Evolutionary conservation across 2,888 invertebrate genomes (phyloP).

Genomic region (Napeogenes sylphis): DNA sequence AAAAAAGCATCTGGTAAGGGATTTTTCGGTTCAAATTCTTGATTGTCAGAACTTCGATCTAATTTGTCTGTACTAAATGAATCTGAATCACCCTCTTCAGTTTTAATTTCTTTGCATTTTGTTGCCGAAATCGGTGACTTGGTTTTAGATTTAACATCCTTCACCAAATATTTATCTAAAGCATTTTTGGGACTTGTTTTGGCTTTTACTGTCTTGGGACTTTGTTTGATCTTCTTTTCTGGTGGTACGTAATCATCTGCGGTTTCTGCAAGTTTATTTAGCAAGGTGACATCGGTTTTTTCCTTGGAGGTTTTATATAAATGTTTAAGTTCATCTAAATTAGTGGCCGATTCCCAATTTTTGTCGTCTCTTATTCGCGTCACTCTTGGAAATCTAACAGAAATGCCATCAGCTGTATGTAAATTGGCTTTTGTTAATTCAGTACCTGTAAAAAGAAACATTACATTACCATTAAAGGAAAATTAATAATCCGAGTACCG

Average conservation of each 20-base stretch:
- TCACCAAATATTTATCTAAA: slow-evolving; percentile 31
- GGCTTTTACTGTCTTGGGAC: slow-evolving; percentile 36
- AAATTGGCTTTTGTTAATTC: slow-evolving; percentile 87
- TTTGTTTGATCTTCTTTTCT: slow-evolving; percentile 51
- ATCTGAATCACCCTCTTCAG: slow-evolving; percentile 11
- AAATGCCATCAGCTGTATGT: slow-evolving; percentile 96
- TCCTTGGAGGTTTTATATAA: slow-evolving; percentile 84
- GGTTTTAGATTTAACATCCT: slow-evolving; percentile 17
- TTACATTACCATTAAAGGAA: background rate
- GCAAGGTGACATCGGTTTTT: slow-evolving; percentile 76
- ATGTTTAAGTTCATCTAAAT: slow-evolving; percentile 83
- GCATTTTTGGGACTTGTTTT: slow-evolving; percentile 19
- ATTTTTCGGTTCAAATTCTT: slow-evolving; percentile 37
- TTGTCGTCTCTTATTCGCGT: slow-evolving; percentile 90
- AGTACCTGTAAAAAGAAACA: slow-evolving; percentile 73
- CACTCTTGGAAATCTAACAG: slow-evolving; percentile 94
- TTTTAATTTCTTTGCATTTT: slow-evolving; percentile 13
- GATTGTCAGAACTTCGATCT: slow-evolving; percentile 21
- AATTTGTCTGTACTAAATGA: slow-evolving; percentile 16
- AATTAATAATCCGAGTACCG: background rate
- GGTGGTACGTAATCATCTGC: slow-evolving; percentile 45
- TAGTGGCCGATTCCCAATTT: slow-evolving; percentile 89
- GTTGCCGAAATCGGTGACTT: background rate
- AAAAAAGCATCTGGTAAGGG: slow-evolving; percentile 61
- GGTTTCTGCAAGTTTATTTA: slow-evolving; percentile 67